These are phyloP conservation scores for Leptosomus discolor DNA, from an alignment of 2,113 vertebrate species.

Conservation along the genomic window DNA sequence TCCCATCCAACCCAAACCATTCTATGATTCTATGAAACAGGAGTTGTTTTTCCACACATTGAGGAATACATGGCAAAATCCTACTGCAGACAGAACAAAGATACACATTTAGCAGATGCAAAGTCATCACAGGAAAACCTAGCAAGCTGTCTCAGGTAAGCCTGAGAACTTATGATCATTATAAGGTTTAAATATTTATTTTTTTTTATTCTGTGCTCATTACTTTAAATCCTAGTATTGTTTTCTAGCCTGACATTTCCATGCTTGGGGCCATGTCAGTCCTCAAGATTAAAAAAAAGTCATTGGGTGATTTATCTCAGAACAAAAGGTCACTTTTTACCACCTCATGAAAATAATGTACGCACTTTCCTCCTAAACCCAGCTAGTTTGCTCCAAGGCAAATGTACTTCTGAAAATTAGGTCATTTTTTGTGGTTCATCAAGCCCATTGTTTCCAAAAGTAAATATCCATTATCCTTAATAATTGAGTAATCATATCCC, in stretches of 20 bases:
- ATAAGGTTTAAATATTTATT: background rate
- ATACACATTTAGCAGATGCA: background rate
- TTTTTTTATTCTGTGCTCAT: background rate
- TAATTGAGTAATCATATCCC: background rate
- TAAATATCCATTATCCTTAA: conserved; percentile 35
- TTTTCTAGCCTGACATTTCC: background rate
- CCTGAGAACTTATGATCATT: background rate
- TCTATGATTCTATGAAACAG: background rate
- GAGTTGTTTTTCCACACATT: background rate
- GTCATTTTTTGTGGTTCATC: conserved; percentile 1
- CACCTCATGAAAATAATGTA: background rate
- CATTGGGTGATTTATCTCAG: background rate
- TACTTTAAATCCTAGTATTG: background rate
- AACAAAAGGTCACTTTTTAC: conserved; percentile 11
- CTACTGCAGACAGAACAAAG: background rate
- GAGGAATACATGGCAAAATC: background rate
- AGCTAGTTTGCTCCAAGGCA: background rate
- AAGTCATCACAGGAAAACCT: background rate
- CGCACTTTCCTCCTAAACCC: background rate
- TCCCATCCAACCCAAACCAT: background rate
- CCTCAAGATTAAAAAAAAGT: background rate
- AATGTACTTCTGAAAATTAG: conserved; percentile 29
- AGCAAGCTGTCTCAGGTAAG: background rate
- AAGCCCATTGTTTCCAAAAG: conserved; percentile 58
- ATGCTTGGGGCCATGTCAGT: background rate